phyloP scores from a whole-genome alignment of 2,888 invertebrate species.

The Criorhina ranunculi region DNA sequence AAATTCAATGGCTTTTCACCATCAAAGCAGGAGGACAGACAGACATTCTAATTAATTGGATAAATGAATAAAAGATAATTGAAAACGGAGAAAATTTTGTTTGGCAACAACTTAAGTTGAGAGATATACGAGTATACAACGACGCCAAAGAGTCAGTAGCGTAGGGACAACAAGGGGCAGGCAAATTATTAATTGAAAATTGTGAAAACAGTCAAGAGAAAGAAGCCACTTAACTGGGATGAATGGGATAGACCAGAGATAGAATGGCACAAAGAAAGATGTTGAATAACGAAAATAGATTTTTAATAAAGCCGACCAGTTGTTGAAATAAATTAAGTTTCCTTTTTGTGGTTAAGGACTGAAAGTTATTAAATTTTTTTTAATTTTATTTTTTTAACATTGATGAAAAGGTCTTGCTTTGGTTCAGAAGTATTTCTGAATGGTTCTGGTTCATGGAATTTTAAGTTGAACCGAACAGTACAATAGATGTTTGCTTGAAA shows the following conservation, averaged over 20 bases:
- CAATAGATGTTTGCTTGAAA: no score
- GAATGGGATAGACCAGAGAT: not conserved
- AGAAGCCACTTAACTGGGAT: not conserved
- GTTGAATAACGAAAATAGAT: constrained; percentile 3
- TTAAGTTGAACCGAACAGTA: no score
- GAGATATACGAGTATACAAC: no score
- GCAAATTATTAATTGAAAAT: constrained; percentile 48
- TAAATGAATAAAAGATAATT: constrained; percentile 50
- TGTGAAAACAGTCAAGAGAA: constrained; percentile 23
- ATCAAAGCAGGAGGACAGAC: not conserved
- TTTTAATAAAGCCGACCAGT: constrained; percentile 1
- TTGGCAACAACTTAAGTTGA: constrained; percentile 49
- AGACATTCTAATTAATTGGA: constrained; percentile 44
- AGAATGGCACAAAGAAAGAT: not conserved
- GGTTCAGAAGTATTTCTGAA: no score
- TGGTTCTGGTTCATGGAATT: no score
- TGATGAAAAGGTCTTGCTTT: no score
- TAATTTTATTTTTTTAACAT: not conserved
- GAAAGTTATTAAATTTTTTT: not conserved
- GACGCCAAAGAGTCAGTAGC: not conserved
- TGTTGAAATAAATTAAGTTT: constrained; percentile 22
- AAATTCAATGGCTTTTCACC: constrained; percentile 15
- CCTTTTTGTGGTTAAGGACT: not conserved
- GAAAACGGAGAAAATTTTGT: constrained; percentile 47
- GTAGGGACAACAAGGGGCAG: constrained; percentile 10